Percentiles rank a stretch among this genome's conserved stretches.
phyloP scores from a whole-genome alignment of 2,888 invertebrate genomes.

The Blomia tropicalis region DNA sequence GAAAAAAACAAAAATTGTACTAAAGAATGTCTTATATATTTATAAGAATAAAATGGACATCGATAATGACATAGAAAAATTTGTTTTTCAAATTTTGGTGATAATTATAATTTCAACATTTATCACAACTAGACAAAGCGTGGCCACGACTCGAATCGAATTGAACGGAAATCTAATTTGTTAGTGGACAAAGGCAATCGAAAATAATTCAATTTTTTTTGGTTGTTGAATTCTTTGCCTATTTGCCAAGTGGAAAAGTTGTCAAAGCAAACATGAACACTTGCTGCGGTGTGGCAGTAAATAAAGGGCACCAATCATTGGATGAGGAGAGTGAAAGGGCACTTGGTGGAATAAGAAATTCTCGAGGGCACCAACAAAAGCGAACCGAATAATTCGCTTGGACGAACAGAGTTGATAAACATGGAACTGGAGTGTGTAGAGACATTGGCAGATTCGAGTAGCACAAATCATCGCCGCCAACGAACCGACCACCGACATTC shows the following conservation, averaged over 20 bases:
- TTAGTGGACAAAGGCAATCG: background rate
- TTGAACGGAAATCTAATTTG: background rate
- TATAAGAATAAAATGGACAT: background rate
- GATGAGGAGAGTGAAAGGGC: background rate
- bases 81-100: no score
- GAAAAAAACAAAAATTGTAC: background rate
- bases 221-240: background rate
- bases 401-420: slow-evolving; percentile 11
- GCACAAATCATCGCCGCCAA: slow-evolving; percentile 4
- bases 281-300: background rate
- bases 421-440: slow-evolving; percentile 2
- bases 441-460: background rate
- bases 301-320: background rate
- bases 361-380: slow-evolving; percentile 11
- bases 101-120: no score
- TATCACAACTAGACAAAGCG: no score
- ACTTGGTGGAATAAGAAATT: slow-evolving; percentile 15
- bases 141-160: no score
- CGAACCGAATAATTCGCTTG: slow-evolving; percentile 7
- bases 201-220: slow-evolving; percentile 13
- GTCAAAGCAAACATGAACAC: slow-evolving; percentile 5
- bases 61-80: background rate
- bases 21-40: background rate
- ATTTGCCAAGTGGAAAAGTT: background rate
- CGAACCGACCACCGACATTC: no score